Evolutionary conservation across 2,113 vertebrate species (phyloP).

Genomic region (Gallinago jamesoni): DNA sequence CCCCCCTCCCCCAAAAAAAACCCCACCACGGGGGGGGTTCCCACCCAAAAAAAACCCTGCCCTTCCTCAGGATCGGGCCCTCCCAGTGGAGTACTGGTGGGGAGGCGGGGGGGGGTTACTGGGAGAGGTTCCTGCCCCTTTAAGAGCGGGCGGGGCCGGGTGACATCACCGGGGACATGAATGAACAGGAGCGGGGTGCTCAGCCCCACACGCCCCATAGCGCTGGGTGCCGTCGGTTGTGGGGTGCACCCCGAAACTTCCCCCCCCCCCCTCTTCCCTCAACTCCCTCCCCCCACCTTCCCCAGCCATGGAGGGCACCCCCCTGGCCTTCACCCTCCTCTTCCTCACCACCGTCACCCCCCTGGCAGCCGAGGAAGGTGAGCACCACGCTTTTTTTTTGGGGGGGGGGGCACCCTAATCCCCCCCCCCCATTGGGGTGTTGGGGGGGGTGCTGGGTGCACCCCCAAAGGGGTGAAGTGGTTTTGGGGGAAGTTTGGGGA

Average conservation of each 20-base stretch:
- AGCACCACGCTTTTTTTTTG: not conserved
- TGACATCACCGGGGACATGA: not conserved
- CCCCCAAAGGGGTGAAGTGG: no score
- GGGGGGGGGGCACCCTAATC: not conserved
- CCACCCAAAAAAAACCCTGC: not conserved
- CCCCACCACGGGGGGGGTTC: no score
- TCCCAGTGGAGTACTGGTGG: conserved; percentile 66
- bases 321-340: not conserved
- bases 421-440: not conserved
- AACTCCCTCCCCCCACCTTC: conserved; percentile 41
- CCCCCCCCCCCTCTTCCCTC: conserved; percentile 63
- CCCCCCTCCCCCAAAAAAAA: no score
- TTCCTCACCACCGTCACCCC: not conserved
- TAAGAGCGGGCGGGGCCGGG: conserved; percentile 56
- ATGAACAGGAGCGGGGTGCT: conserved; percentile 22
- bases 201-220: not conserved
- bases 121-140: conserved; percentile 68
- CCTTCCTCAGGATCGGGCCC: not conserved
- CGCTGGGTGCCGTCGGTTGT: not conserved
- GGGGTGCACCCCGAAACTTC: not conserved
- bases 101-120: conserved; percentile 17
- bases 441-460: not conserved
- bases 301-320: not conserved
- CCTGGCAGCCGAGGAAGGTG: not conserved
- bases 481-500: not conserved